Base-by-base conservation (phyloP, 2,888 invertebrate genomes). In the Aquatica leii region DNA sequence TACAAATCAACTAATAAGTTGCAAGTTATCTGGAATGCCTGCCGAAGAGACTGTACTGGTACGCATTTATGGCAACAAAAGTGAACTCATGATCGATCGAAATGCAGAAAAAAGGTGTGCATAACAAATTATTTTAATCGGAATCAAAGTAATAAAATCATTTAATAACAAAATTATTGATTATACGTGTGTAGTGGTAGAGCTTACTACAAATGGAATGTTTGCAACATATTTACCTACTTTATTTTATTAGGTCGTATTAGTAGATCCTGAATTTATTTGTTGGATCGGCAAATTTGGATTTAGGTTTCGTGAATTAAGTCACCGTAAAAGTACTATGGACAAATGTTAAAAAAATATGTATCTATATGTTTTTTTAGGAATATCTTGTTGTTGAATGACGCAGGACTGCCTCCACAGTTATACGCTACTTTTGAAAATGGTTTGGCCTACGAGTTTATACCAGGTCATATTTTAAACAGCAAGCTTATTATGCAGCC, bases 341-440 rank as follows among this genome's bases (percentile, higher is more conserved):
- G n/a, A n/a, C n/a, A n/a, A n/a, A n/a, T n/a, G n/a, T n/a, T n/a
- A n/a, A n/a, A n/a, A n/a, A n/a, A n/a, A n/a, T n/a, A n/a, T n/a
- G n/a, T n/a, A n/a, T n/a, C n/a, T n/a, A n/a, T 43, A 12, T 57
- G 11, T 31, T 9, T 24, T 68, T 61, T 55, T 62, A 83, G 84
- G 69, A 86, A 86, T 74, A 85, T 87, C 63, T 77, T 83, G 66
- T 73, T 90, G 68, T 82, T 94, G 67, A 87, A 94, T 78, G 85
- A 86, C 64, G 86, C 88, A 71, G 92, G 92, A 14, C 86, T 94
- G 73, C 95, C 96, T 46, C 94, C 97, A 54, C 87, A 90, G 50
- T 84, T 98, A 48, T 95, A 93, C 84, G 97, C 94, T 51, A 90
- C 91, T 49, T 98, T 98, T 82, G 86, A 90, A 72, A 99, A 99